Evolutionary conservation across 1,140 invertebrate genomes (phyloP).

Genomic region (Vanessa tameamea): DNA sequence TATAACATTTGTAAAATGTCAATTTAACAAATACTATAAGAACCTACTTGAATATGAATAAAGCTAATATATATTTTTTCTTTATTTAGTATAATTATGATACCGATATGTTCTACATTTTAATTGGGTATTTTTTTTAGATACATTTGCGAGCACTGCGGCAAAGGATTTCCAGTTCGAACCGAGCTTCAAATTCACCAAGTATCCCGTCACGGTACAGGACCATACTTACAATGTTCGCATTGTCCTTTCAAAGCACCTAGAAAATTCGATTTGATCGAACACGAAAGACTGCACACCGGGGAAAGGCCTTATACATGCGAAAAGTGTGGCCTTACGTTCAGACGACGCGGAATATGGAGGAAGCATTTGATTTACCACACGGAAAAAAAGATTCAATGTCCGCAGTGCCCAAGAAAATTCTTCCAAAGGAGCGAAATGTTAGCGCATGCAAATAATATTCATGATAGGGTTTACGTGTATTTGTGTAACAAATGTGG

Average conservation of each 20-base stretch:
- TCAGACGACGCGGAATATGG: constrained; percentile 64
- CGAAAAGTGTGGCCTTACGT: constrained; percentile 69
- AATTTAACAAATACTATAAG: background rate
- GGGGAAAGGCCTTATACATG: constrained; percentile 69
- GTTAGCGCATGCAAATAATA: constrained; percentile 61
- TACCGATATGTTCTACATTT: background rate
- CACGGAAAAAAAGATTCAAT: constrained; percentile 63
- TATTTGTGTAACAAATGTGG: constrained; percentile 64
- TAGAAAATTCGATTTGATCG: constrained; percentile 55
- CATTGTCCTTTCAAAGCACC: constrained; percentile 64
- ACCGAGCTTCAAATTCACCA: constrained; percentile 55
- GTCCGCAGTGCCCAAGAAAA: constrained; percentile 59
- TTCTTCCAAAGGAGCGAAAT: constrained; percentile 56
- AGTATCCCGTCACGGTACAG: constrained; percentile 55
- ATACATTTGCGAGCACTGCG: constrained; percentile 69
- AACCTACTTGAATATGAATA: background rate
- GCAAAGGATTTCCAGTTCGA: constrained; percentile 57
- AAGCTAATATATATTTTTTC: no score
- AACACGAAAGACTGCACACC: constrained; percentile 65
- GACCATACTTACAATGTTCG: constrained; percentile 56
- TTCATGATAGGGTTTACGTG: constrained; percentile 65
- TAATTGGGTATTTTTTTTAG: constrained; percentile 17
- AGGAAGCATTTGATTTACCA: constrained; percentile 65
- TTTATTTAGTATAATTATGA: no score
- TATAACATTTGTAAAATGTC: no score